Conservation (phyloP, 1,140 invertebrate species). For the Zaprionus gabonicus region DNA sequence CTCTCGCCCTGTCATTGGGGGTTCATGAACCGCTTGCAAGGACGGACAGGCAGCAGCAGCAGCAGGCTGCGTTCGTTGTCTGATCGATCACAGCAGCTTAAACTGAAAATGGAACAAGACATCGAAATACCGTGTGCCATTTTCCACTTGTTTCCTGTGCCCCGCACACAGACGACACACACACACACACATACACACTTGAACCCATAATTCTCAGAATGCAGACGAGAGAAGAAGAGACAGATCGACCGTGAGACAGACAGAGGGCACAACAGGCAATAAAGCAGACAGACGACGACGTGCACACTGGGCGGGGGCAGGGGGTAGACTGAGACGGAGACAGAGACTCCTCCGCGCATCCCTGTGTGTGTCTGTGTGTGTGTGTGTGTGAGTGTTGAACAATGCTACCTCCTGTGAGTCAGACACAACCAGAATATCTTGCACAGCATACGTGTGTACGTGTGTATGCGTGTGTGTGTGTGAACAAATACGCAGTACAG, state of each 20-base stretch:
- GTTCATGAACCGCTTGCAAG: slow-evolving; percentile 80
- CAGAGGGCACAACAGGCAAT: slow-evolving; percentile 28
- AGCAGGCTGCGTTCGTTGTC: slow-evolving; percentile 16
- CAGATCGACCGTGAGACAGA: slow-evolving; percentile 1
- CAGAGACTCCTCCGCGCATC: neutral
- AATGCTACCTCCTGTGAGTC: slow-evolving; percentile 43
- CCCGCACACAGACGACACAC: slow-evolving; percentile 5
- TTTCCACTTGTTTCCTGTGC: slow-evolving; percentile 57
- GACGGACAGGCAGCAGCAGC: slow-evolving; percentile 50
- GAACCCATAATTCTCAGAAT: slow-evolving; percentile 66
- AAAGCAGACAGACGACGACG: slow-evolving; percentile 23
- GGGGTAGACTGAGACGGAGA: slow-evolving; percentile 4
- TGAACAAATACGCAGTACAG: slow-evolving; percentile 23
- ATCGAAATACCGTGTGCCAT: slow-evolving; percentile 48
- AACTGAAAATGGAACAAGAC: slow-evolving; percentile 55
- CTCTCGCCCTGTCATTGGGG: slow-evolving; percentile 58
- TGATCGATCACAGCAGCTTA: slow-evolving; percentile 67
- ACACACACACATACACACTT: slow-evolving; percentile 31
- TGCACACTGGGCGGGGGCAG: slow-evolving; percentile 8
- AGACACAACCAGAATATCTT: slow-evolving; percentile 30
- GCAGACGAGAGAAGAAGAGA: slow-evolving; percentile 18
- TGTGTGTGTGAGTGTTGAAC: neutral
- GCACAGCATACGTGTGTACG: slow-evolving; percentile 24
- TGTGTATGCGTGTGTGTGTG: neutral
- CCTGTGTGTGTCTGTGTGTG: neutral